A percentile compares a stretch with the other conserved stretches of the same genome.
These are phyloP conservation scores for Hippocampus barbouri DNA, from an alignment of 2,113 vertebrate genomes.

Conservation along the genomic window DNA sequence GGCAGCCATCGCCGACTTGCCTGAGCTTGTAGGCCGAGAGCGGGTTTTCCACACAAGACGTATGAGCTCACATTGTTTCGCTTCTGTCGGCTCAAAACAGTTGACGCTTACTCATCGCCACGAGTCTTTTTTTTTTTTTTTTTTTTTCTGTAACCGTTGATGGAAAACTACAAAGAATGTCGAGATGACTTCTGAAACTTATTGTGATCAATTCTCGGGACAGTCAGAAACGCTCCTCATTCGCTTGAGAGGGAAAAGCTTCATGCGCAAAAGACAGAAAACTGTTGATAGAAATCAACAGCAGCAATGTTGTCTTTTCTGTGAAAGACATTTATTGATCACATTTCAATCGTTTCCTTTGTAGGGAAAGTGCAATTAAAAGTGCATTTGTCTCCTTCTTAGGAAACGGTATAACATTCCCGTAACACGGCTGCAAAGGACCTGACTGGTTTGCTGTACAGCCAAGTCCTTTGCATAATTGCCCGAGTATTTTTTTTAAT, in stretches of 20 bases:
- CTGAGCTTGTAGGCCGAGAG: not conserved
- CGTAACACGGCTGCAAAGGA: no score
- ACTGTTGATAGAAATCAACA: not conserved
- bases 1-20: slow-evolving; percentile 2
- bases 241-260: not conserved
- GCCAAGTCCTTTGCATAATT: no score
- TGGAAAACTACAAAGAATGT: not conserved
- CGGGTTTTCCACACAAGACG: not conserved
- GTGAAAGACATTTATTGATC: not conserved
- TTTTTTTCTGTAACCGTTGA: not conserved
- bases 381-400: not conserved
- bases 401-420: not conserved
- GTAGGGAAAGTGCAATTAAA: not conserved
- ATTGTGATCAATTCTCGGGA: not conserved
- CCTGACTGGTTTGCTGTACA: no score
- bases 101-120: not conserved
- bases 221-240: not conserved
- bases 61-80: slow-evolving; percentile 2
- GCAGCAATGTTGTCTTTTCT: not conserved
- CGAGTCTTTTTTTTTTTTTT: not conserved
- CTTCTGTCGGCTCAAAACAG: slow-evolving; percentile 1
- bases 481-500: no score
- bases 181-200: not conserved
- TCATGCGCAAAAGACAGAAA: not conserved
- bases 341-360: not conserved